Percentiles rank a stretch among this genome's conserved stretches.
Conservation (phyloP, 2,888 invertebrate species). For the Cyrtodaria siliqua region DNA sequence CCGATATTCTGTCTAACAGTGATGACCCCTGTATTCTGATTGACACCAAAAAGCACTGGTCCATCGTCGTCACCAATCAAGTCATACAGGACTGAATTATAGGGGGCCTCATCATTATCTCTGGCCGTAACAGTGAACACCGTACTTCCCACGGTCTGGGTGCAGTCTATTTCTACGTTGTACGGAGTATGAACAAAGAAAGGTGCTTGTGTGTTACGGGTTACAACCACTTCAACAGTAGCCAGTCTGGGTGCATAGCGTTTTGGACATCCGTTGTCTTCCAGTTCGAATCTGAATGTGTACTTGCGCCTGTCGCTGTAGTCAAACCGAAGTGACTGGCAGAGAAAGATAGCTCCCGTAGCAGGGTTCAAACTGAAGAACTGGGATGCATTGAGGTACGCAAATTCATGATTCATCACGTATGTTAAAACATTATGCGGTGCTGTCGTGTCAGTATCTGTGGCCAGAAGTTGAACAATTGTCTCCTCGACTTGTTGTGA, state of each 20-base stretch:
- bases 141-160: conserved; percentile 29
- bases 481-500: conserved; percentile 58
- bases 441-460: conserved; percentile 62
- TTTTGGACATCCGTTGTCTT: conserved; percentile 63
- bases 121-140: conserved; percentile 58
- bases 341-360: conserved; percentile 69
- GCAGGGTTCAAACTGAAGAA: conserved; percentile 68
- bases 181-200: conserved; percentile 58
- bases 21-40: conserved; percentile 66
- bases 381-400: conserved; percentile 28
- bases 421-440: conserved; percentile 58
- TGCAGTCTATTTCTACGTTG: conserved; percentile 55
- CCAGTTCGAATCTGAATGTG: conserved; percentile 41
- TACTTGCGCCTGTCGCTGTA: conserved; percentile 32
- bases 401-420: conserved; percentile 31
- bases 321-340: conserved; percentile 72
- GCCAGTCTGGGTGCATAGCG: conserved; percentile 42
- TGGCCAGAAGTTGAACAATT: conserved; percentile 61
- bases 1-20: conserved; percentile 56
- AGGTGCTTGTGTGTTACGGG: conserved; percentile 63
- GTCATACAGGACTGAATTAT: conserved; percentile 74
- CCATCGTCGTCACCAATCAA: conserved; percentile 74
- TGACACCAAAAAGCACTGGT: conserved; percentile 74
- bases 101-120: conserved; percentile 70
- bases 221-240: conserved; percentile 65